Evolutionary conservation across 2,113 vertebrate species (phyloP).

Genomic region (Chinchilla lanigera): DNA sequence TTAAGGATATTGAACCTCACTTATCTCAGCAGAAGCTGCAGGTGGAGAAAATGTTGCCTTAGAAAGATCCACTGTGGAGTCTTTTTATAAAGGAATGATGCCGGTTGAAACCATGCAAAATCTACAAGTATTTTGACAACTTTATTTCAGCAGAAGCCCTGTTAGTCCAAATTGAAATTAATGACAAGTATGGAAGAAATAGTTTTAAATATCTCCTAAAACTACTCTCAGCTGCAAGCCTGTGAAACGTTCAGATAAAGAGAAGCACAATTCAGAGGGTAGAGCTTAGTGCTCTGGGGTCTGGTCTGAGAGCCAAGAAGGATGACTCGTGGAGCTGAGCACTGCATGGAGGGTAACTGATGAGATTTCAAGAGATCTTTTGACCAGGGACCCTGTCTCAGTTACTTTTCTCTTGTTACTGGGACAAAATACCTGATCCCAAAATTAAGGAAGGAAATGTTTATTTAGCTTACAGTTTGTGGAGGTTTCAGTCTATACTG

Average conservation of each 20-base stretch:
- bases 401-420: too few relatives aligned
- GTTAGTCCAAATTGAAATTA: background rate
- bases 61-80: background rate
- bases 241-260: background rate
- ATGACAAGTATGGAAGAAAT: background rate
- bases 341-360: background rate
- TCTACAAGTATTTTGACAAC: background rate
- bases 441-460: too few relatives aligned
- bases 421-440: too few relatives aligned
- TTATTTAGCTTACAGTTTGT: too few relatives aligned
- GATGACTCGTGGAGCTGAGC: accelerated
- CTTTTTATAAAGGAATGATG: background rate
- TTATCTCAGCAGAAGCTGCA: background rate
- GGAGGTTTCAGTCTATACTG: too few relatives aligned
- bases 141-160: background rate
- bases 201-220: background rate
- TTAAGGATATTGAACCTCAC: background rate
- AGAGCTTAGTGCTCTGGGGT: background rate
- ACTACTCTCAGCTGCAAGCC: background rate
- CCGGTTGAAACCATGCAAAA: background rate
- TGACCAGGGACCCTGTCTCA: too few relatives aligned
- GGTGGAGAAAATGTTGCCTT: background rate
- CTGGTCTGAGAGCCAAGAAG: background rate
- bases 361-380: background rate
- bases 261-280: background rate